phyloP scores from a whole-genome alignment of 2,888 invertebrate species.

The Cheiracanthium punctorium region DNA sequence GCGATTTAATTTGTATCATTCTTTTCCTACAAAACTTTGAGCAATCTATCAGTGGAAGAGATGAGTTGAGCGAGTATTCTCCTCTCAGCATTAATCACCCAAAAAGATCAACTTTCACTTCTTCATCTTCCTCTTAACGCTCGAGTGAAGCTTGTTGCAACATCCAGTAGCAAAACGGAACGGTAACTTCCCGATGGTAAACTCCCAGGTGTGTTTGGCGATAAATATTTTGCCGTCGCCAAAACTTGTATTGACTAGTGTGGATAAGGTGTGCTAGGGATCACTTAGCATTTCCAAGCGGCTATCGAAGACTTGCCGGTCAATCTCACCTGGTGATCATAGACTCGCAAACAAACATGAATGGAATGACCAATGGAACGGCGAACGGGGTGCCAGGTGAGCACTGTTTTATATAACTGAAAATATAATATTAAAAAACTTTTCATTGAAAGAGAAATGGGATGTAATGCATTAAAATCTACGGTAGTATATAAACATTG shows the following conservation, averaged over 20 bases:
- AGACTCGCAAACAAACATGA: background rate
- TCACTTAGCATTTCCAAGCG: slow-evolving; percentile 16
- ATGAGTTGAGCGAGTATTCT: too few species aligned
- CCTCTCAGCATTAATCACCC: background rate
- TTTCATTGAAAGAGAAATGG: too few species aligned
- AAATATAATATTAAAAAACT: too few species aligned
- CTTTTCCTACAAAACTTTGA: too few species aligned
- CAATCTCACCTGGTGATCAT: background rate
- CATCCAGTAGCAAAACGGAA: slow-evolving; percentile 31
- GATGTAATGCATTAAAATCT: too few species aligned
- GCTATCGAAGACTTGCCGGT: background rate
- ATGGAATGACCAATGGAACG: background rate
- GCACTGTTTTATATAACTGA: slow-evolving; percentile 10
- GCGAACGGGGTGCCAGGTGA: slow-evolving; percentile 20
- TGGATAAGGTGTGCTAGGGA: slow-evolving; percentile 11
- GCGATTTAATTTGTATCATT: too few species aligned
- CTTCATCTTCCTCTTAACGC: slow-evolving; percentile 3
- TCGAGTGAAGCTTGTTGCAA: slow-evolving; percentile 26
- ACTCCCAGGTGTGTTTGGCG: slow-evolving; percentile 31
- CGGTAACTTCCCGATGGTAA: slow-evolving; percentile 25
- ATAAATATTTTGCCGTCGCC: slow-evolving; percentile 14
- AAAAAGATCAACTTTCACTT: background rate
- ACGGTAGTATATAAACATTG: too few species aligned
- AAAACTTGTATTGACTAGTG: slow-evolving; percentile 48
- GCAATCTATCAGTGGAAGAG: too few species aligned